Percentiles rank a stretch among this genome's conserved stretches.
Conservation (phyloP, 2,888 invertebrate species). For the Pycnomerus fuliginosus region DNA sequence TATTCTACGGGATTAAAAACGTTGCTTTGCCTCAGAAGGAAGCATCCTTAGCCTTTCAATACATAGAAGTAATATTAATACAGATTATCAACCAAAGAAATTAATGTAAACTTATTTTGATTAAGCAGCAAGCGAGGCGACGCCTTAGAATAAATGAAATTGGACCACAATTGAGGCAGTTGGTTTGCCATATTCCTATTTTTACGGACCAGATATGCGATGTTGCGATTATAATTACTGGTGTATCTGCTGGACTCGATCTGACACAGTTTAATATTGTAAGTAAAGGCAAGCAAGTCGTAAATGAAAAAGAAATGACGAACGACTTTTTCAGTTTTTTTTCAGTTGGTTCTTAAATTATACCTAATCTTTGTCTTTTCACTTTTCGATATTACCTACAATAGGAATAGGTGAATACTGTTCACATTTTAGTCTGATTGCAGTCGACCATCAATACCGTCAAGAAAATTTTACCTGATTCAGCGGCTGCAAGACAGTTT, state of each 20-base stretch:
- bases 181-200: background rate
- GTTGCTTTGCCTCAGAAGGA: background rate
- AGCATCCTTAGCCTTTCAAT: background rate
- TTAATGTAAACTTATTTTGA: too few species aligned
- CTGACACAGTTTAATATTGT: background rate
- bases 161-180: background rate
- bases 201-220: background rate
- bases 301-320: too few species aligned
- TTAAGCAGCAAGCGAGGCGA: background rate
- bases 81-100: too few species aligned
- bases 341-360: too few species aligned
- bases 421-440: too few species aligned
- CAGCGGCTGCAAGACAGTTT: constrained; percentile 62
- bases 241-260: background rate
- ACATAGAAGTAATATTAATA: background rate
- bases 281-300: too few species aligned
- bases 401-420: too few species aligned
- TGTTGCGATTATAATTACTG: background rate
- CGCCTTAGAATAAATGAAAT: background rate
- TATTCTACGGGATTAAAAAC: constrained; percentile 52
- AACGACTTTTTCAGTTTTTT: too few species aligned
- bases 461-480: constrained; percentile 34
- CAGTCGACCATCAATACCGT: too few species aligned
- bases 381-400: too few species aligned
- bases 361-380: too few species aligned